These are phyloP conservation scores for Anthophora plumipes DNA, from an alignment of 2,888 invertebrate species.

Conservation along the genomic window DNA sequence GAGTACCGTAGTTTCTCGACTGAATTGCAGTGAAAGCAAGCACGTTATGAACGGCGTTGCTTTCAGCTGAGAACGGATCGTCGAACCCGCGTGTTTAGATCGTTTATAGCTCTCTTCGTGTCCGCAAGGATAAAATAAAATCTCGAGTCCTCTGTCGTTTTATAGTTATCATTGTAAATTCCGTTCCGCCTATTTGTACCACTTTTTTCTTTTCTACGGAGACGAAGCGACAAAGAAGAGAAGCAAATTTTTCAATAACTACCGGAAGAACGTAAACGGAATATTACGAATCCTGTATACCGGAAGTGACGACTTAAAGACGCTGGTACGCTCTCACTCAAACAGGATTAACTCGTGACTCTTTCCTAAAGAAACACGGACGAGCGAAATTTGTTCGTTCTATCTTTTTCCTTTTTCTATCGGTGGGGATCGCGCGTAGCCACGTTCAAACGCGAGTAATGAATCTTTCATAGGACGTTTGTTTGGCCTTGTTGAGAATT, in stretches of 20 bases:
- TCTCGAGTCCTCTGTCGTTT: neutral
- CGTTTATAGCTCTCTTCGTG: neutral
- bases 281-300: slow-evolving; percentile 12
- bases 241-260: neutral
- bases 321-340: slow-evolving; percentile 43
- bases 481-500: neutral
- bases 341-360: slow-evolving; percentile 12
- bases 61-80: slow-evolving; percentile 27
- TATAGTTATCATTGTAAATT: neutral
- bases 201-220: too few species aligned
- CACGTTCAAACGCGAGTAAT: slow-evolving; percentile 23
- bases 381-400: slow-evolving; percentile 2
- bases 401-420: slow-evolving; percentile 1
- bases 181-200: slow-evolving; percentile 2
- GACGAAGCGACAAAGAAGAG: neutral
- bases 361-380: slow-evolving; percentile 16
- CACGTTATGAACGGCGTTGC: slow-evolving; percentile 10
- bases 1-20: slow-evolving; percentile 47
- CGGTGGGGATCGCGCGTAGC: neutral
- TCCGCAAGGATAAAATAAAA: slow-evolving; percentile 11
- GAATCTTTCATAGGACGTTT: slow-evolving; percentile 31
- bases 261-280: slow-evolving; percentile 30
- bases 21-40: slow-evolving; percentile 58
- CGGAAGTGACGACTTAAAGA: slow-evolving; percentile 34
- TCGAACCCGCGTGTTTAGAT: slow-evolving; percentile 14